Conservation (phyloP, 1,140 invertebrate species). For the Drosophila pandora region DNA sequence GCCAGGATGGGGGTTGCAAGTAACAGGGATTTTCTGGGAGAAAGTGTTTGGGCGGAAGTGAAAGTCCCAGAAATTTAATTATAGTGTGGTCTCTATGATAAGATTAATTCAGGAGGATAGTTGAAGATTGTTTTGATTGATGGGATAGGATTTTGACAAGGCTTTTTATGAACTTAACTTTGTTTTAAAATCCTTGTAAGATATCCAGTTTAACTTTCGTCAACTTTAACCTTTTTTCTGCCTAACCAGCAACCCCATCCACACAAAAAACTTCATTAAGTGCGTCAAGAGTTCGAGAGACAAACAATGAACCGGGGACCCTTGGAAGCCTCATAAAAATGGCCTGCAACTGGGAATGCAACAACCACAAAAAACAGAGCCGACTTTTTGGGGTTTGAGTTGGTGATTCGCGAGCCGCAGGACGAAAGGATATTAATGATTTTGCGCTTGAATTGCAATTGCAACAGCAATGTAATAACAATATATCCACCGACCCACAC, state of each 20-base stretch:
- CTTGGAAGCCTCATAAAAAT: constrained; percentile 66
- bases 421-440: constrained; percentile 82
- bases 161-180: neutral
- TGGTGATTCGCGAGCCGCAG: constrained; percentile 10
- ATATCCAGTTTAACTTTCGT: constrained; percentile 14
- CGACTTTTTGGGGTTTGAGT: constrained; percentile 28
- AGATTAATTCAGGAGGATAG: constrained; percentile 13
- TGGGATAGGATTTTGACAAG: constrained; percentile 1
- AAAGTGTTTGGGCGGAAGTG: constrained; percentile 45
- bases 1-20: constrained; percentile 20
- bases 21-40: constrained; percentile 6
- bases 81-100: constrained; percentile 33
- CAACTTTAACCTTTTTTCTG: constrained; percentile 10
- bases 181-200: neutral
- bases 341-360: constrained; percentile 39
- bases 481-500: constrained; percentile 57
- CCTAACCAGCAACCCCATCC: neutral
- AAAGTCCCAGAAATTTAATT: constrained; percentile 44
- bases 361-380: constrained; percentile 44
- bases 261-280: constrained; percentile 50
- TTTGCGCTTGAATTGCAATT: constrained; percentile 82
- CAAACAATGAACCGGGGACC: constrained; percentile 48
- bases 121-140: constrained; percentile 33
- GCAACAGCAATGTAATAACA: constrained; percentile 74
- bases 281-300: constrained; percentile 42